These are phyloP conservation scores for Zalophus californianus DNA, from an alignment of 2,797 vertebrate species.

Conservation along the genomic window DNA sequence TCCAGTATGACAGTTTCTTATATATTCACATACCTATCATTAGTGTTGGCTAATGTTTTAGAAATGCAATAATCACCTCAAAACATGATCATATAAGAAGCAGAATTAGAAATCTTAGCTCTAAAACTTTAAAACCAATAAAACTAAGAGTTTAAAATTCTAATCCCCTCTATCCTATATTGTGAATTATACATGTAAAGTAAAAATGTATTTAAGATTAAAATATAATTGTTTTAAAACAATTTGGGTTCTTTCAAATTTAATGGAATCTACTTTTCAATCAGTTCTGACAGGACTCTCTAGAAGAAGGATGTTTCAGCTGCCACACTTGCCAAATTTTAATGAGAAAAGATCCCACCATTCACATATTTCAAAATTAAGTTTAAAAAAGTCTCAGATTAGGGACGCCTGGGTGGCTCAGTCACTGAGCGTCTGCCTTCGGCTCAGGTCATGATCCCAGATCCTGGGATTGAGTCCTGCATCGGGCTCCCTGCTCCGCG, in stretches of 20 bases:
- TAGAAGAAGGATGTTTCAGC: not conserved
- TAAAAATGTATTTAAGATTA: not conserved
- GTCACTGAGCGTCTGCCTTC: no score
- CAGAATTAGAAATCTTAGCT: not conserved
- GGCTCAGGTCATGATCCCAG: no score
- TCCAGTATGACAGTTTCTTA: not conserved
- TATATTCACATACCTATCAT: not conserved
- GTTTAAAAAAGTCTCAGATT: not conserved
- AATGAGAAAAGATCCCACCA: not conserved
- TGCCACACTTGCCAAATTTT: not conserved
- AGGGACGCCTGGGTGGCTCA: not conserved
- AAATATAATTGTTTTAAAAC: not conserved
- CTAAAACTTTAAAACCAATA: constrained; percentile 11
- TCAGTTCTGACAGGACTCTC: not conserved
- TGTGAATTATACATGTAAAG: not conserved
- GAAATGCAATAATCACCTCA: not conserved
- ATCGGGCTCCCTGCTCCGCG: no score
- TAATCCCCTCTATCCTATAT: not conserved
- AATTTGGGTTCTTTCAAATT: constrained; percentile 10
- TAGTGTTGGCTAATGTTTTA: not conserved
- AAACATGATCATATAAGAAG: not conserved
- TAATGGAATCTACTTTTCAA: not conserved
- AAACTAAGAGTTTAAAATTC: constrained; percentile 5
- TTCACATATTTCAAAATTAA: constrained; percentile 40
- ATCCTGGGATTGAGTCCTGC: no score